phyloP scores from a whole-genome alignment of 1,140 invertebrate genomes.

The Lordiphosa clarofinis region DNA sequence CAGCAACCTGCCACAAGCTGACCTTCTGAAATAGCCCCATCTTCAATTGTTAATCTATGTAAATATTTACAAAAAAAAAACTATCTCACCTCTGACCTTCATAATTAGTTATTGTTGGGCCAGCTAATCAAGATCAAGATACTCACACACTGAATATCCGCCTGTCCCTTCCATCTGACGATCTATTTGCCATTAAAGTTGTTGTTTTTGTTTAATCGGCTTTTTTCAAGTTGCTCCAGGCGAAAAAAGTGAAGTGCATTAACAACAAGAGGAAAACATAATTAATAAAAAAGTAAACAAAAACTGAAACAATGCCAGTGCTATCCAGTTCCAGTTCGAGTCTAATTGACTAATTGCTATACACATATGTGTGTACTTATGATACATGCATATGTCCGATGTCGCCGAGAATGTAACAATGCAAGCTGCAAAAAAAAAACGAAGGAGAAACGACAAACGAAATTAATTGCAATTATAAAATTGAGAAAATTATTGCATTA shows the following conservation, averaged over 20 bases:
- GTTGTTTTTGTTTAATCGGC: conserved; percentile 18
- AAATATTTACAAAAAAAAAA: conserved; percentile 48
- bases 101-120: conserved; percentile 29
- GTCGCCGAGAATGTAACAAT: conserved; percentile 39
- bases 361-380: conserved; percentile 8
- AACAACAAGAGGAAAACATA: conserved; percentile 19
- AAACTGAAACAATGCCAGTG: conserved; percentile 46
- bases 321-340: conserved; percentile 35
- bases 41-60: conserved; percentile 28
- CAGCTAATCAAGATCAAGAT: conserved; percentile 43
- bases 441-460: conserved; percentile 49
- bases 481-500: conserved; percentile 39
- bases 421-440: conserved; percentile 21
- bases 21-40: conserved; percentile 5
- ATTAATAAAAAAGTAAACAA: conserved; percentile 39
- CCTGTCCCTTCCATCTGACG: conserved; percentile 19
- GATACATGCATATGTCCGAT: not conserved
- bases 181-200: conserved; percentile 27
- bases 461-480: conserved; percentile 47
- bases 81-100: conserved; percentile 43
- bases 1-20: conserved; percentile 2
- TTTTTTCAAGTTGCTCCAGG: conserved; percentile 18
- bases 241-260: conserved; percentile 4
- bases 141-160: conserved; percentile 24
- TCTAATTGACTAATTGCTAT: conserved; percentile 47